These are phyloP conservation scores for Scaptomyza flava DNA, from an alignment of 2,888 invertebrate species.

Conservation along the genomic window DNA sequence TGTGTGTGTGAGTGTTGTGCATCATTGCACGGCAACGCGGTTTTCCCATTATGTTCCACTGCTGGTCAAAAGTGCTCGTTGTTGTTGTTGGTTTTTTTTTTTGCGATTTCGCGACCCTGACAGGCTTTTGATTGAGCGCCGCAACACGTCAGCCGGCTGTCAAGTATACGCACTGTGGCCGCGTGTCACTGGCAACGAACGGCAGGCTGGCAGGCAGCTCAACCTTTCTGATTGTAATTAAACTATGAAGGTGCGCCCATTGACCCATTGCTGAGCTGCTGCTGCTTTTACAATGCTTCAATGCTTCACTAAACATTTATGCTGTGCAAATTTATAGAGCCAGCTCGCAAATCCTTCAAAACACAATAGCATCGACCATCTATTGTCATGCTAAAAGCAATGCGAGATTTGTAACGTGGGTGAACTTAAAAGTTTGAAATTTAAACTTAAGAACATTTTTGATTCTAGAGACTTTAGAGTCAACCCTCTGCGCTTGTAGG, in stretches of 20 bases:
- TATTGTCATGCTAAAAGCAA: slow-evolving; percentile 69
- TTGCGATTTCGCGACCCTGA: slow-evolving; percentile 49
- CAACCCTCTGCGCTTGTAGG: slow-evolving; percentile 42
- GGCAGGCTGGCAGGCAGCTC: background rate
- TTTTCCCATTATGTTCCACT: slow-evolving; percentile 58
- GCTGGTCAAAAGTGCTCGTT: slow-evolving; percentile 26
- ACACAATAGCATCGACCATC: slow-evolving; percentile 45
- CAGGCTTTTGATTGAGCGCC: slow-evolving; percentile 73
- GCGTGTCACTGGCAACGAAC: slow-evolving; percentile 24
- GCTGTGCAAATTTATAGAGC: slow-evolving; percentile 56
- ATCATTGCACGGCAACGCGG: slow-evolving; percentile 45
- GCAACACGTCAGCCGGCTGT: slow-evolving; percentile 64
- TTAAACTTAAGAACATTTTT: no score
- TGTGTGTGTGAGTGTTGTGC: slow-evolving; percentile 24
- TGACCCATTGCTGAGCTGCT: slow-evolving; percentile 19
- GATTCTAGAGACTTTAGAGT: no score
- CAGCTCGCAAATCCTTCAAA: slow-evolving; percentile 32
- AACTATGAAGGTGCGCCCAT: slow-evolving; percentile 30
- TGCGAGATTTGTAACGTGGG: slow-evolving; percentile 13
- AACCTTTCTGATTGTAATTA: slow-evolving; percentile 63
- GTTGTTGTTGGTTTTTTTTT: slow-evolving; percentile 21
- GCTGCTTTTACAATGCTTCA: background rate
- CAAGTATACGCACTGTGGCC: slow-evolving; percentile 69
- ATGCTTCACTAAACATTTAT: slow-evolving; percentile 34
- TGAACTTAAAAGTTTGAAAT: background rate